Percentiles rank a stretch among this genome's conserved stretches.
phyloP scores from a whole-genome alignment of 2,797 vertebrate species.

The Arrhamphus sclerolepis region DNA sequence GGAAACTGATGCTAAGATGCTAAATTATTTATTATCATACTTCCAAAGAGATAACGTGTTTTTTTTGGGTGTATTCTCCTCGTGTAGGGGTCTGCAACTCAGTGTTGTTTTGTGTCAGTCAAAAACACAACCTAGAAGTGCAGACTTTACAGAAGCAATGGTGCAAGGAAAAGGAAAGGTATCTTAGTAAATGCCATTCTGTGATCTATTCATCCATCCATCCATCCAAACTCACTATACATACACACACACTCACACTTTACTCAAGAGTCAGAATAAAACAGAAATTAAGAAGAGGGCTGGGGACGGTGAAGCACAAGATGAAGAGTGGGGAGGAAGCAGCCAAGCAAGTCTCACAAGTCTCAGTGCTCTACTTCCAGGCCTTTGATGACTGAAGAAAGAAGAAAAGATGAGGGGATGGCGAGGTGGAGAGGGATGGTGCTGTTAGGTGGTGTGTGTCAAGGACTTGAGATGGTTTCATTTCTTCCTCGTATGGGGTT shows the following conservation, averaged over 20 bases:
- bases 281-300: constrained; percentile 6
- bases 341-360: neutral
- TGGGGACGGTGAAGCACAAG: constrained; percentile 21
- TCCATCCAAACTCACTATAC: no score
- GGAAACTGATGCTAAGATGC: constrained; percentile 34
- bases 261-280: constrained; percentile 10
- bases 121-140: no score
- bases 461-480: constrained; percentile 62
- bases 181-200: no score
- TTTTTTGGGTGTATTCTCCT: no score
- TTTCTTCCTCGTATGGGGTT: constrained; percentile 62
- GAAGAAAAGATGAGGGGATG: constrained; percentile 35
- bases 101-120: no score
- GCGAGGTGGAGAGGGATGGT: constrained; percentile 24
- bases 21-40: constrained; percentile 72
- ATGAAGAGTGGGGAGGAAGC: constrained; percentile 26
- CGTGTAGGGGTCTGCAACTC: no score
- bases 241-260: no score
- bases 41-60: constrained; percentile 15
- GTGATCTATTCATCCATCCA: no score
- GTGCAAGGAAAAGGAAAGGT: no score
- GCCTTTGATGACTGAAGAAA: constrained; percentile 58
- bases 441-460: constrained; percentile 48
- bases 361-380: constrained; percentile 49
- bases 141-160: no score